phyloP scores from a whole-genome alignment of 2,797 vertebrate genomes.

The Forpus xanthops region DNA sequence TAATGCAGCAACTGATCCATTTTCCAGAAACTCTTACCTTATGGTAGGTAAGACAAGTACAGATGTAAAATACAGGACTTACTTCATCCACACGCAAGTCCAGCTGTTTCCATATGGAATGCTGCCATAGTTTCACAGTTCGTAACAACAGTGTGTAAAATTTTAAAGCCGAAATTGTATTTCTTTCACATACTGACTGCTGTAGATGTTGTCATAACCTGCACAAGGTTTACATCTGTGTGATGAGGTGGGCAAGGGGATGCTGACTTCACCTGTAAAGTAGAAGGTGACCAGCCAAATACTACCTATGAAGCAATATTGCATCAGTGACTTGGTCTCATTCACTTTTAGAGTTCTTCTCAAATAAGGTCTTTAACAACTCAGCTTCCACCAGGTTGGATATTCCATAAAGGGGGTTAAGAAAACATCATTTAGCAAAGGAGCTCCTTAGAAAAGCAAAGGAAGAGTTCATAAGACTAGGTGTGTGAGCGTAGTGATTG shows the following conservation, averaged over 20 bases:
- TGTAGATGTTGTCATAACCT: neutral
- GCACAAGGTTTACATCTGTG: neutral
- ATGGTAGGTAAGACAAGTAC: neutral
- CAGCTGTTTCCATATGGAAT: conserved; percentile 5
- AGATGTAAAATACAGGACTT: neutral
- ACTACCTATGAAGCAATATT: neutral
- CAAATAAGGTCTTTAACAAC: neutral
- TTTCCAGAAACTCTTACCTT: conserved; percentile 10
- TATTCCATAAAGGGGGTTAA: neutral
- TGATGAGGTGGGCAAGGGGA: neutral
- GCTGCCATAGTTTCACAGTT: conserved; percentile 21
- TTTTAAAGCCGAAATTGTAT: neutral
- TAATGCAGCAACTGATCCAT: neutral
- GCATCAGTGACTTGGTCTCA: neutral
- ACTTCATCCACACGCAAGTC: neutral
- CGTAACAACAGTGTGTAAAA: conserved; percentile 31
- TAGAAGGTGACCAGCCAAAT: neutral
- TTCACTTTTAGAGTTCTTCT: neutral
- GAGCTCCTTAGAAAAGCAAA: neutral
- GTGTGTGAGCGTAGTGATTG: neutral
- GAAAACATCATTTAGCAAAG: neutral
- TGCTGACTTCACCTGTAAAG: neutral
- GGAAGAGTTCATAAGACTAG: neutral
- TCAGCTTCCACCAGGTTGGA: neutral
- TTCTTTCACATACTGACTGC: neutral